Base-by-base conservation (phyloP, 2,113 vertebrate genomes). In the Balaeniceps rex region DNA sequence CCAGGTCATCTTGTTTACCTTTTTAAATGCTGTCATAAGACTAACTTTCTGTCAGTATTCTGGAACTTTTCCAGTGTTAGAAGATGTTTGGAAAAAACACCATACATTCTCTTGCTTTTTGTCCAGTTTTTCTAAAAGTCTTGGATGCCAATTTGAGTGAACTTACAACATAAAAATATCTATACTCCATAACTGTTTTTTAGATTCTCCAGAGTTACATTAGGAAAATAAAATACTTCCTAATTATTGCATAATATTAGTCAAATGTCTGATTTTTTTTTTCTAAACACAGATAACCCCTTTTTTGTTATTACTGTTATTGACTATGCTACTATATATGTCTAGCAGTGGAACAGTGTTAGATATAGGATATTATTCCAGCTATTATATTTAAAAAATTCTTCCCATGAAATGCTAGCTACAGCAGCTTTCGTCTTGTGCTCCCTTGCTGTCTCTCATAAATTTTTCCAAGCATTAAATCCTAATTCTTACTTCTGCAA, bases 271-370 rank as follows among this genome's bases (percentile, higher is more conserved):
- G 22, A 14, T 47, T 25, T 47, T n/a, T 47, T 64, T 52, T 46
- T 57, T 4, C 5, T 19, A 22, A 69, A n/a, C 12, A n/a, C 23
- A 52, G 3, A 14, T 29, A 49, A 49, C 2, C 5, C 3, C 1
- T 19, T 40, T 60, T 34, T 38, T 51, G 3, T 42, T 61, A 55
- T 60, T 33, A 14, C 4, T 31, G 5, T 68, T 33, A 60, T 19
- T 78, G 34, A 25, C 38, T 57, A 28, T 49, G 19, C 13, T 74
- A 29, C 5, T 44, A 10, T 34, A 10, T 31, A 36, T 57, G 16
- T 46, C 3, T 71, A 68, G 7, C 9, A 66, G 55, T 34, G 23
- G 4, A 57, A 4, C 33, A 40, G 40, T 42, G 10, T 52, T 70
- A 71, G 8, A 24, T 40, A 11, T 14, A 57, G 12, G 6, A 12